These are phyloP conservation scores for Sphecodes monilicornis DNA, from an alignment of 2,888 invertebrate species.

Conservation along the genomic window DNA sequence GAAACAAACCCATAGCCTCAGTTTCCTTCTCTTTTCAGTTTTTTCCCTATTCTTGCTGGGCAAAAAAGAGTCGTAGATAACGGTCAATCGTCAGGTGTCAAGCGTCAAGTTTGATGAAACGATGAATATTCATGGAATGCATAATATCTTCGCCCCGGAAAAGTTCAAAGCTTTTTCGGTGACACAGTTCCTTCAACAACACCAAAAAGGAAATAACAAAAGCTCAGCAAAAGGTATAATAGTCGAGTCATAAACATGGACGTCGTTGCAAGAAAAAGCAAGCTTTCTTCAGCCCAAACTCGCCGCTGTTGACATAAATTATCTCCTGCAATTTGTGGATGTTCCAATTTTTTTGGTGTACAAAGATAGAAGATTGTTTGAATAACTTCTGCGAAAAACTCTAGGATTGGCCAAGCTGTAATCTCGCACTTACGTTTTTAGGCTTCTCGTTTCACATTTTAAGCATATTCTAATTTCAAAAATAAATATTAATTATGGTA, in stretches of 20 bases:
- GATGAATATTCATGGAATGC: slow-evolving; percentile 32
- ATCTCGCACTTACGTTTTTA: not conserved
- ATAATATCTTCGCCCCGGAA: not conserved
- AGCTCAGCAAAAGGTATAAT: not conserved
- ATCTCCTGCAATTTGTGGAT: not conserved
- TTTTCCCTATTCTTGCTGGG: not conserved
- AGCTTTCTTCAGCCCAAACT: not conserved
- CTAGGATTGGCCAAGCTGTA: not conserved
- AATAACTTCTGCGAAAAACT: not conserved
- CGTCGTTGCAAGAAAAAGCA: not conserved
- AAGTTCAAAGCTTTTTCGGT: slow-evolving; percentile 13
- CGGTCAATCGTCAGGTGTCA: slow-evolving; percentile 36
- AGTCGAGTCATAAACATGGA: not conserved
- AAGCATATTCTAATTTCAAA: no score
- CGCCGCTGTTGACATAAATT: not conserved
- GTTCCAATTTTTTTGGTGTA: not conserved
- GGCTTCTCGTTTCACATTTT: not conserved
- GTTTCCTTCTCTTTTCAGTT: not conserved
- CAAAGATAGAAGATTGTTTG: not conserved
- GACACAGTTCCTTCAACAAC: not conserved
- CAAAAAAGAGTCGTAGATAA: slow-evolving; percentile 11
- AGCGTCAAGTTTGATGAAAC: slow-evolving; percentile 37
- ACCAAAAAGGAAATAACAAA: not conserved
- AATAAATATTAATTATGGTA: no score
- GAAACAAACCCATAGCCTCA: slow-evolving; percentile 1